phyloP scores from a whole-genome alignment of 2,888 invertebrate species.

The Dynastes hyllus region DNA sequence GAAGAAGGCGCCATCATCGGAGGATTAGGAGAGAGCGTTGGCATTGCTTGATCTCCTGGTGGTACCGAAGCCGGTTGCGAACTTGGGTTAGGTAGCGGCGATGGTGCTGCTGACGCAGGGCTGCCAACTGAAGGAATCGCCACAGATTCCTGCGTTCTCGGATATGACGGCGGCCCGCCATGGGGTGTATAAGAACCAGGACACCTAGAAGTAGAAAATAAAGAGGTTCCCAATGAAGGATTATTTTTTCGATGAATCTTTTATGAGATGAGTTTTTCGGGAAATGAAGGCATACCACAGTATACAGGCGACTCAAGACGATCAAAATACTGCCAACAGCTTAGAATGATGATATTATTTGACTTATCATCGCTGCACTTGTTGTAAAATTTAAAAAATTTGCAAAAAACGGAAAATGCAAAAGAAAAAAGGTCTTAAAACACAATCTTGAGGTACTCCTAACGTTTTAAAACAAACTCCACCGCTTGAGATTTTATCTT shows the following conservation, averaged over 20 bases:
- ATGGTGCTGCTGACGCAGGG: conserved; percentile 72
- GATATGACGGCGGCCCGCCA: conserved; percentile 80
- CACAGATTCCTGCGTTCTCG: conserved; percentile 75
- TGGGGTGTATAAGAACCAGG: conserved; percentile 74
- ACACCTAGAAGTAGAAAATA: conserved; percentile 63
- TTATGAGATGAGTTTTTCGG: background rate
- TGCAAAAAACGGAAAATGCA: too few species aligned
- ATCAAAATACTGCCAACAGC: conserved; percentile 18
- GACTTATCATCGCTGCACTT: background rate
- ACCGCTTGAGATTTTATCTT: too few species aligned
- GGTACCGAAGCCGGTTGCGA: conserved; percentile 83
- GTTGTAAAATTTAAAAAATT: too few species aligned
- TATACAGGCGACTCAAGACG: conserved; percentile 13
- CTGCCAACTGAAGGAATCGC: conserved; percentile 76
- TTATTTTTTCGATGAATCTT: background rate
- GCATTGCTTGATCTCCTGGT: conserved; percentile 79
- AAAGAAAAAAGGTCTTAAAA: too few species aligned
- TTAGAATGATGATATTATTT: background rate
- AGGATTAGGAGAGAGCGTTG: conserved; percentile 82
- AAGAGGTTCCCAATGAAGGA: background rate
- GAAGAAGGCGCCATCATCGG: conserved; percentile 68
- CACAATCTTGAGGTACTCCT: too few species aligned
- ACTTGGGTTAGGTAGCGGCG: conserved; percentile 81
- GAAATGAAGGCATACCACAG: background rate
- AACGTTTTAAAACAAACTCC: too few species aligned